A percentile compares a stretch with the other conserved stretches of the same genome.
Evolutionary conservation across 2,888 invertebrate species (phyloP).

Genomic region (Tridacna gigas): DNA sequence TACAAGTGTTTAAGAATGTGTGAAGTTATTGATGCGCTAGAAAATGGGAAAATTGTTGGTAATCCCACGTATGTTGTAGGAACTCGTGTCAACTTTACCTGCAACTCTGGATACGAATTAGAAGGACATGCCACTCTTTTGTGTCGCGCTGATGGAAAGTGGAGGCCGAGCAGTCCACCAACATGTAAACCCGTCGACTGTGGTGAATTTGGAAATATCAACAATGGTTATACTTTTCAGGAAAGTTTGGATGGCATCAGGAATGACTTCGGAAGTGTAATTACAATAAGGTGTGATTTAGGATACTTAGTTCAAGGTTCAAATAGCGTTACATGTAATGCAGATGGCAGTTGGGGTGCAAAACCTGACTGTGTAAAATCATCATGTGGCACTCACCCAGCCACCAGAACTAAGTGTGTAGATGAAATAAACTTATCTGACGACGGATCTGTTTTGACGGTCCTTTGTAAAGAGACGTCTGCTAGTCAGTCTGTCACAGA

Average conservation of each 20-base stretch:
- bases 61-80: constrained; percentile 26
- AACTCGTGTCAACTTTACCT: constrained; percentile 26
- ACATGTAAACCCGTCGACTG: constrained; percentile 45
- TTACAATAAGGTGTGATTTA: constrained; percentile 31
- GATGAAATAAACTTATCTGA: neutral
- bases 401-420: constrained; percentile 39
- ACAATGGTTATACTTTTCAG: constrained; percentile 32
- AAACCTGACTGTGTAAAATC: constrained; percentile 32
- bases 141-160: constrained; percentile 38
- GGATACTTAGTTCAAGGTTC: constrained; percentile 40
- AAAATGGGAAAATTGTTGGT: constrained; percentile 32
- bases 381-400: constrained; percentile 34
- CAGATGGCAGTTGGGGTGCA: constrained; percentile 38
- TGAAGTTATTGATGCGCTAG: constrained; percentile 9
- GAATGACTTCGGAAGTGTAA: constrained; percentile 45
- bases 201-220: constrained; percentile 36
- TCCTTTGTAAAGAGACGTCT: constrained; percentile 25
- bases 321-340: constrained; percentile 24
- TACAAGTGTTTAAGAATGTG: constrained; percentile 18
- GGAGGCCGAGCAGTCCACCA: constrained; percentile 21
- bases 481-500: constrained; percentile 27
- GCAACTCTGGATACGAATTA: constrained; percentile 36
- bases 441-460: neutral
- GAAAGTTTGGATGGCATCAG: constrained; percentile 1
- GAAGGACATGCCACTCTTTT: constrained; percentile 4